phyloP scores from a whole-genome alignment of 2,113 vertebrate genomes.

The Gulo gulo region DNA sequence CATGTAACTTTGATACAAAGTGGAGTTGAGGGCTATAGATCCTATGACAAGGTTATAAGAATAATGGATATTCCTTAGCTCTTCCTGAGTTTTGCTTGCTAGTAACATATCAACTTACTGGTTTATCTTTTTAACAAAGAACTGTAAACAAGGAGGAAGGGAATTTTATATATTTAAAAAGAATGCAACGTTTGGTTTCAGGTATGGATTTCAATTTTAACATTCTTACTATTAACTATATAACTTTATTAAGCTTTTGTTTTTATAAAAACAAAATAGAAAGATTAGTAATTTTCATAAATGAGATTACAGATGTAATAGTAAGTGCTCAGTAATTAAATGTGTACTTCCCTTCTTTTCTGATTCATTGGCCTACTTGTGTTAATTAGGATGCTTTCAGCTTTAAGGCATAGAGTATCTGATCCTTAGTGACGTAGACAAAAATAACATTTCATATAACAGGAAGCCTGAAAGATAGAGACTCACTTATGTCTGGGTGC shows the following conservation, averaged over 20 bases:
- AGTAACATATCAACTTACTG: neutral
- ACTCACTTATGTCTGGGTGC: neutral
- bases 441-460: neutral
- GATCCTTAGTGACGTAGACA: neutral
- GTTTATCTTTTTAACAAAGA: neutral
- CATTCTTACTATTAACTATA: constrained; percentile 16
- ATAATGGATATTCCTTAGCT: neutral
- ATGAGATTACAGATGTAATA: constrained; percentile 1
- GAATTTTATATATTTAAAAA: constrained; percentile 29
- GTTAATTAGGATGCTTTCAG: neutral
- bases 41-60: neutral
- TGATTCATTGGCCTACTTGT: neutral
- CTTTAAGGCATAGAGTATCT: constrained; percentile 29
- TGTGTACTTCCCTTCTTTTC: neutral
- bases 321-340: constrained; percentile 18
- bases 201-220: neutral
- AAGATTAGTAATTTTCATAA: constrained; percentile 11
- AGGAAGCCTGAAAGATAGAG: neutral
- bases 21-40: neutral
- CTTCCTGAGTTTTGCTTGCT: constrained; percentile 36
- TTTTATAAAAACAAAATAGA: constrained; percentile 19
- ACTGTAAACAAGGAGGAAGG: constrained; percentile 26
- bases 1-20: neutral
- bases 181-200: neutral
- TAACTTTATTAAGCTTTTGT: constrained; percentile 40